These are phyloP conservation scores for Amphilophus citrinellus DNA, from an alignment of 2,113 vertebrate genomes.

Conservation along the genomic window DNA sequence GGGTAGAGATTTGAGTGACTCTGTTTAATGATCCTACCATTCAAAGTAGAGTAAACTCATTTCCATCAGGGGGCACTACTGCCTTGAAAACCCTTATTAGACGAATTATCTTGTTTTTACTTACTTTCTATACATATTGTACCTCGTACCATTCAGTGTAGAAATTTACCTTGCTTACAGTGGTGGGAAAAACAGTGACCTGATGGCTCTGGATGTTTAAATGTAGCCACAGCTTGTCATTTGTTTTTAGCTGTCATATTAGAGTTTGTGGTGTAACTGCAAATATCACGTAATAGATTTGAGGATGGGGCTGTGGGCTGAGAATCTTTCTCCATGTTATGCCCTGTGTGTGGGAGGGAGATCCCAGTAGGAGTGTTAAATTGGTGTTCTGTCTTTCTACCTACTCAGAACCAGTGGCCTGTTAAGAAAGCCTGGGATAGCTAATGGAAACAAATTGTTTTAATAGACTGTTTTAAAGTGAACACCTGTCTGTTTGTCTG, in stretches of 20 bases:
- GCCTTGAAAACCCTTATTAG: conserved; percentile 54
- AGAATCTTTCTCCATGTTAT: conserved; percentile 12
- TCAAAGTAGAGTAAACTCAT: conserved; percentile 26
- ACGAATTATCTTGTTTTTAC: background rate
- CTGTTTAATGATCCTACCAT: background rate
- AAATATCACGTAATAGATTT: background rate
- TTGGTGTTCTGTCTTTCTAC: conserved; percentile 47
- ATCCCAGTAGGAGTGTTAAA: conserved; percentile 58
- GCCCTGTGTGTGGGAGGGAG: conserved; percentile 26
- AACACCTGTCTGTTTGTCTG: conserved; percentile 22
- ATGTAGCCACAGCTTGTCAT: background rate
- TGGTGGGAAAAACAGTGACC: background rate
- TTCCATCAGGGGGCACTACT: conserved; percentile 78
- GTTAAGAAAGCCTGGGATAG: conserved; percentile 33
- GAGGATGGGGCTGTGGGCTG: conserved; percentile 13
- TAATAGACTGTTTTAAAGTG: conserved; percentile 25
- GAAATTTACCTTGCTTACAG: background rate
- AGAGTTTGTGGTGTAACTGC: background rate
- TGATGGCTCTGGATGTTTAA: background rate
- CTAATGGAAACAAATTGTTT: conserved; percentile 70
- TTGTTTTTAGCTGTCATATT: background rate
- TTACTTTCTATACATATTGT: background rate
- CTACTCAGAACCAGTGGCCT: conserved; percentile 53
- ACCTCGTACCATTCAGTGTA: background rate
- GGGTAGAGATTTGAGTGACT: background rate